phyloP scores from a whole-genome alignment of 2,888 invertebrate genomes.

The Pollenia amentaria region DNA sequence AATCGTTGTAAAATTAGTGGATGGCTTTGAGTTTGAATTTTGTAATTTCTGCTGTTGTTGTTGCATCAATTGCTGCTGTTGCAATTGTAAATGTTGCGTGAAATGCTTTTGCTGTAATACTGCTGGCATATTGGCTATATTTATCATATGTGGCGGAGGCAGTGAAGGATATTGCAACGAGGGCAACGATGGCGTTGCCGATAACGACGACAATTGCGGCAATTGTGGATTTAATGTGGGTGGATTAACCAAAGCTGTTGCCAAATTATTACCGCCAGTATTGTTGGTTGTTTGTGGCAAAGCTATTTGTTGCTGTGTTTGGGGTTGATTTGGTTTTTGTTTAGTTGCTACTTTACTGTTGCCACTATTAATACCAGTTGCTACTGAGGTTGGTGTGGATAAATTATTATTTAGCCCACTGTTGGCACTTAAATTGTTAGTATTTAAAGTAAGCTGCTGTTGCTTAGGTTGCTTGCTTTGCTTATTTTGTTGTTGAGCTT shows the following conservation, averaged over 20 bases:
- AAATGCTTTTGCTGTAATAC: constrained; percentile 71
- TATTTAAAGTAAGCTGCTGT: constrained; percentile 79
- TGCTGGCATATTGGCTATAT: constrained; percentile 70
- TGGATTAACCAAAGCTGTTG: constrained; percentile 72
- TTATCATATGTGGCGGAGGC: constrained; percentile 73
- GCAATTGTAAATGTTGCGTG: constrained; percentile 71
- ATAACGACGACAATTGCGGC: constrained; percentile 75
- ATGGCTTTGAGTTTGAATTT: constrained; percentile 48
- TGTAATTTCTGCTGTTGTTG: constrained; percentile 71
- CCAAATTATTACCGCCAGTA: constrained; percentile 52
- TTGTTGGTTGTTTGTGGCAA: constrained; percentile 71
- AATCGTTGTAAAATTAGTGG: constrained; percentile 47
- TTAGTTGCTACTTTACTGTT: constrained; percentile 38
- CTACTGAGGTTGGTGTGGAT: constrained; percentile 45
- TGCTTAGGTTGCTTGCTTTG: constrained; percentile 69
- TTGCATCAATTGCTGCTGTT: constrained; percentile 74
- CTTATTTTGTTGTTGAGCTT: constrained; percentile 77
- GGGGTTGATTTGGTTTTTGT: constrained; percentile 47
- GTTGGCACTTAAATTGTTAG: constrained; percentile 71
- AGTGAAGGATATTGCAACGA: constrained; percentile 75
- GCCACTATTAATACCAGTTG: constrained; percentile 28
- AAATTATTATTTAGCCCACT: constrained; percentile 56
- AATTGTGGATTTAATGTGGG: constrained; percentile 78
- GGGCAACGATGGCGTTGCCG: constrained; percentile 68
- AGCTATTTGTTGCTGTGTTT: constrained; percentile 71